Evolutionary conservation across 2,797 vertebrate genomes (phyloP).

Genomic region (Falco berigora): DNA sequence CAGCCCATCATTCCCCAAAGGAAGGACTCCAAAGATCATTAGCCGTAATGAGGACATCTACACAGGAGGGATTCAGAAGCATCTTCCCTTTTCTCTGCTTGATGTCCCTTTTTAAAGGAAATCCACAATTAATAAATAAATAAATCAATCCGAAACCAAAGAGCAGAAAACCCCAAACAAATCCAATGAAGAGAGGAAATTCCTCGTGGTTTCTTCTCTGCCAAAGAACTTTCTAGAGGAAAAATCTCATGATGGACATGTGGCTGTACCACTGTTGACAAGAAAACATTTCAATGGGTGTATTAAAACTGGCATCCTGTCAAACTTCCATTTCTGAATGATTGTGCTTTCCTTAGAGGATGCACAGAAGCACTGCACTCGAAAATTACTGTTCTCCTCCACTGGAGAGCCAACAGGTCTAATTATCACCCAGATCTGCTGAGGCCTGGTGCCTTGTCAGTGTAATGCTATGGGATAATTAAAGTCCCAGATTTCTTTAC

Average conservation of each 20-base stretch:
- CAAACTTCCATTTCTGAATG: not conserved
- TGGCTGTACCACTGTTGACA: not conserved
- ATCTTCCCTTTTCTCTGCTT: not conserved
- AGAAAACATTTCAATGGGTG: not conserved
- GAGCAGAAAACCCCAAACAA: not conserved
- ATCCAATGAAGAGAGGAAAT: not conserved
- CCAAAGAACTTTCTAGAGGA: not conserved
- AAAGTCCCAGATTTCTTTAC: not conserved
- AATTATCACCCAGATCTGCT: not conserved
- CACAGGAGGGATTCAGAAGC: not conserved
- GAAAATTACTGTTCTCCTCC: not conserved
- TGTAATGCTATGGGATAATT: not conserved
- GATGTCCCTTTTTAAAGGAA: not conserved
- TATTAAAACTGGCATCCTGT: not conserved
- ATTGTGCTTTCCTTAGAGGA: not conserved
- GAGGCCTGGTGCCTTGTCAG: not conserved
- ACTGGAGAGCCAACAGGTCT: not conserved
- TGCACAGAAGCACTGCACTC: not conserved
- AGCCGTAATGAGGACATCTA: not conserved
- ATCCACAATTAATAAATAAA: no score
- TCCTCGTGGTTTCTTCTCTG: not conserved
- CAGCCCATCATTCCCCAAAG: not conserved
- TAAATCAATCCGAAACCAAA: not conserved
- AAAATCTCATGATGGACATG: not conserved
- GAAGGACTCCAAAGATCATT: not conserved